These are phyloP conservation scores for Liodrosophila aerea DNA, from an alignment of 2,888 invertebrate species.

Conservation along the genomic window DNA sequence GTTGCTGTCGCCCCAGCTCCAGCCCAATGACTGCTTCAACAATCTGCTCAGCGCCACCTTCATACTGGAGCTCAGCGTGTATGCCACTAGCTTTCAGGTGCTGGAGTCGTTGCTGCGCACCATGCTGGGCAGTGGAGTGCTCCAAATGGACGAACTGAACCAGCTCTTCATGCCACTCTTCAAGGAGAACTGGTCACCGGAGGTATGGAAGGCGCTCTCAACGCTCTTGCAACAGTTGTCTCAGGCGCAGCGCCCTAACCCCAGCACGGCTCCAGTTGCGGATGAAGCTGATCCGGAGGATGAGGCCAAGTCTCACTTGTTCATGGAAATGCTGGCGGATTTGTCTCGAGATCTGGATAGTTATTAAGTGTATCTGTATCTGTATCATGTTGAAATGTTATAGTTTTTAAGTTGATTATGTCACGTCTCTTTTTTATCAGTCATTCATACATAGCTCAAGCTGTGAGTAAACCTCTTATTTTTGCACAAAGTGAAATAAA, in stretches of 20 bases:
- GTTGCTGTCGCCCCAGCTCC: conserved; percentile 44
- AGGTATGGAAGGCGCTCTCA: conserved; percentile 69
- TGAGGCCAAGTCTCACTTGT: conserved; percentile 78
- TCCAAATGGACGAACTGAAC: conserved; percentile 86
- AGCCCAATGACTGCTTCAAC: conserved; percentile 38
- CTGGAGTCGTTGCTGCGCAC: conserved; percentile 83
- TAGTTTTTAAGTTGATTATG: conserved; percentile 29
- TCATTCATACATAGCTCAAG: conserved; percentile 25
- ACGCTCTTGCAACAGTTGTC: conserved; percentile 68
- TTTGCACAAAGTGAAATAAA: conserved; percentile 35
- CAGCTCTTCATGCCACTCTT: conserved; percentile 87
- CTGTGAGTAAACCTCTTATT: conserved; percentile 45
- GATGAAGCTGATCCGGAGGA: conserved; percentile 52
- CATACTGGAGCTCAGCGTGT: conserved; percentile 58
- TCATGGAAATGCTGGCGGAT: conserved; percentile 82
- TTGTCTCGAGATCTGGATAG: conserved; percentile 80
- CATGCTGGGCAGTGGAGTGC: conserved; percentile 84
- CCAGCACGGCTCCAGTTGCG: not conserved
- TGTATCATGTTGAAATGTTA: too few species aligned
- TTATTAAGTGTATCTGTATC: too few species aligned
- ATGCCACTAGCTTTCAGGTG: conserved; percentile 80
- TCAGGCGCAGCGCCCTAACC: conserved; percentile 12
- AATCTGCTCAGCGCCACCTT: conserved; percentile 71
- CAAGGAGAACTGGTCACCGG: conserved; percentile 86
- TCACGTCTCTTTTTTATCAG: too few species aligned